These are phyloP conservation scores for Norana najaformis DNA, from an alignment of 2,888 invertebrate species.

Conservation along the genomic window DNA sequence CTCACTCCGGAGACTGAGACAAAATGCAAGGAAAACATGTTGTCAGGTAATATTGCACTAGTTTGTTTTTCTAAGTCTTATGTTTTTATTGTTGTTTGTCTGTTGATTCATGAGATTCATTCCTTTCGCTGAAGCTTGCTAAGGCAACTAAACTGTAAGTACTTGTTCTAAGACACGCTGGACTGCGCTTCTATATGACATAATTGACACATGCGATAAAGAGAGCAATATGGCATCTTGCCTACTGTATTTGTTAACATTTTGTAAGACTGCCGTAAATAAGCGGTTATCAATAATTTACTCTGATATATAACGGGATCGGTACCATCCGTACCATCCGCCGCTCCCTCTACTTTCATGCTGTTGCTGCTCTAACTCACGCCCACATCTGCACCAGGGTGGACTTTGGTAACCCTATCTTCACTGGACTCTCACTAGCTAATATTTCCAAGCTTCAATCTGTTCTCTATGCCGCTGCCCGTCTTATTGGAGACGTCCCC, in stretches of 20 bases:
- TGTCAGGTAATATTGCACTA: conserved; percentile 21
- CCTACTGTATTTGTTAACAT: neutral
- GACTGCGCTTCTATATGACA: too few relatives aligned
- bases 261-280: neutral
- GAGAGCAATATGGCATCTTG: neutral
- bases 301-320: neutral
- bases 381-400: too few relatives aligned
- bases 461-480: too few relatives aligned
- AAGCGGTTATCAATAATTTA: neutral
- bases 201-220: neutral
- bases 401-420: too few relatives aligned
- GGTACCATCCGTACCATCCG: too few relatives aligned
- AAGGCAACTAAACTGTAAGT: neutral
- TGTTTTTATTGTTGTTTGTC: neutral
- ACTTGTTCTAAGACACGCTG: neutral
- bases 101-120: neutral
- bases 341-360: too few relatives aligned
- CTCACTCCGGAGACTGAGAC: conserved; percentile 71
- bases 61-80: neutral
- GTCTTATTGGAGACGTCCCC: too few relatives aligned
- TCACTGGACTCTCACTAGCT: too few relatives aligned
- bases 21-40: conserved; percentile 68
- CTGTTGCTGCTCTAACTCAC: too few relatives aligned
- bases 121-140: neutral
- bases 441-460: too few relatives aligned